Conservation (phyloP, 2,113 vertebrate species). For the Thalassarche chlororhynchos region DNA sequence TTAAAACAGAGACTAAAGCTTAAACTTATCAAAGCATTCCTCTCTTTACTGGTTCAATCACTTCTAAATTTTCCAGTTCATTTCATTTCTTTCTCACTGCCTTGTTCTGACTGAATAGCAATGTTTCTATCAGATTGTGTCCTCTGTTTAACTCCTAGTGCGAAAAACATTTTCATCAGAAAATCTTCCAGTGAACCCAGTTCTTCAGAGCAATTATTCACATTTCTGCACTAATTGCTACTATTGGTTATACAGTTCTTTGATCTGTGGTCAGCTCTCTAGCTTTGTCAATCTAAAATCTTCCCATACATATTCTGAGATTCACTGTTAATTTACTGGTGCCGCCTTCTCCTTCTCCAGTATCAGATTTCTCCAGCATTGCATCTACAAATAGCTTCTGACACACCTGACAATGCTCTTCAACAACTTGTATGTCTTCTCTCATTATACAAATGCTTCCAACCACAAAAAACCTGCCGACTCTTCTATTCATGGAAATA, state of each 20-base stretch:
- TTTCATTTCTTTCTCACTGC: slow-evolving; percentile 9
- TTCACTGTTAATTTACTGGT: background rate
- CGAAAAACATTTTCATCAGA: background rate
- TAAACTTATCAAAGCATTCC: background rate
- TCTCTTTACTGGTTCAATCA: background rate
- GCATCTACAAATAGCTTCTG: background rate
- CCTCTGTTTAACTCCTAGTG: background rate
- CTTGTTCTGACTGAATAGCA: slow-evolving; percentile 9
- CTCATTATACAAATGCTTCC: background rate
- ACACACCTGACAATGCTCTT: background rate
- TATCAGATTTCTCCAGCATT: background rate
- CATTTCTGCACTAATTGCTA: background rate
- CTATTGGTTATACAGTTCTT: background rate
- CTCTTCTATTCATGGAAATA: background rate
- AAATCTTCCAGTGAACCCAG: background rate
- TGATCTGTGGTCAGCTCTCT: background rate
- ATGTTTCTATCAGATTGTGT: background rate
- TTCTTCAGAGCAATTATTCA: background rate
- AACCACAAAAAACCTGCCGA: background rate
- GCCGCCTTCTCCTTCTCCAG: background rate
- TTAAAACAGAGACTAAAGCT: background rate
- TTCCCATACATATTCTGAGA: background rate
- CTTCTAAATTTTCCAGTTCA: slow-evolving; percentile 39
- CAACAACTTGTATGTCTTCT: background rate
- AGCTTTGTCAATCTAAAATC: background rate